Evolutionary conservation across 2,797 vertebrate genomes (phyloP).

Genomic region (Falco novaeseelandiae): DNA sequence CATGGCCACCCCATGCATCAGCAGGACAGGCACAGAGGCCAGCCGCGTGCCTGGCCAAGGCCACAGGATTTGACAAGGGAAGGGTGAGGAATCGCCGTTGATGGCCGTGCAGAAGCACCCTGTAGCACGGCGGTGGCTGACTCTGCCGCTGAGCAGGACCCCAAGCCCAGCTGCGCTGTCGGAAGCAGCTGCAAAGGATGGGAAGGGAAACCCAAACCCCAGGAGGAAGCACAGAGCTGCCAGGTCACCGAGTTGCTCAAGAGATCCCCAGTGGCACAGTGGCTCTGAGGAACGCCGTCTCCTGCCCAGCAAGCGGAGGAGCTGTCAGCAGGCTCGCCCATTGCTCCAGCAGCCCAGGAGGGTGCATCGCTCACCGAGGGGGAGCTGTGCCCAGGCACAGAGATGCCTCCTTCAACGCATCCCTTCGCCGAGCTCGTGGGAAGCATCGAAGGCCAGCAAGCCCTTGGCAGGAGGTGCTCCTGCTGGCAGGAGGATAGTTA

Average conservation of each 20-base stretch:
- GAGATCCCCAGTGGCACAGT: not conserved
- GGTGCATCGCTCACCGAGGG: rapidly evolving
- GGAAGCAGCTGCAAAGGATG: not conserved
- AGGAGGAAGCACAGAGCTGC: not conserved
- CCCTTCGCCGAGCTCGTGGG: not conserved
- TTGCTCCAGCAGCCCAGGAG: not conserved
- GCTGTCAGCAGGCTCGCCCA: not conserved
- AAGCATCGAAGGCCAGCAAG: not conserved
- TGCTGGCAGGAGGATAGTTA: not conserved
- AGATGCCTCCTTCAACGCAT: not conserved
- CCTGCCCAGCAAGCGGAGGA: not conserved
- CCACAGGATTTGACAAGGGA: not conserved
- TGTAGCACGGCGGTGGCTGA: rapidly evolving
- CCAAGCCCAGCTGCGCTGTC: not conserved
- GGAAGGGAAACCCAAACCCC: not conserved
- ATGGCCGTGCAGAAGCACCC: not conserved
- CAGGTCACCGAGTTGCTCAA: not conserved
- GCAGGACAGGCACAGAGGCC: not conserved
- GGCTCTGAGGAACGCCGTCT: rapidly evolving
- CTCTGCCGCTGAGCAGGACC: rapidly evolving
- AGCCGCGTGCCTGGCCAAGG: not conserved
- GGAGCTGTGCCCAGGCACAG: not conserved
- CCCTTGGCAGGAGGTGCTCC: not conserved
- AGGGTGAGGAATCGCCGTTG: rapidly evolving
- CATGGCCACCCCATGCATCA: not conserved